Conservation (phyloP, 2,797 vertebrate species). For the Pantherophis alleghaniensis region DNA sequence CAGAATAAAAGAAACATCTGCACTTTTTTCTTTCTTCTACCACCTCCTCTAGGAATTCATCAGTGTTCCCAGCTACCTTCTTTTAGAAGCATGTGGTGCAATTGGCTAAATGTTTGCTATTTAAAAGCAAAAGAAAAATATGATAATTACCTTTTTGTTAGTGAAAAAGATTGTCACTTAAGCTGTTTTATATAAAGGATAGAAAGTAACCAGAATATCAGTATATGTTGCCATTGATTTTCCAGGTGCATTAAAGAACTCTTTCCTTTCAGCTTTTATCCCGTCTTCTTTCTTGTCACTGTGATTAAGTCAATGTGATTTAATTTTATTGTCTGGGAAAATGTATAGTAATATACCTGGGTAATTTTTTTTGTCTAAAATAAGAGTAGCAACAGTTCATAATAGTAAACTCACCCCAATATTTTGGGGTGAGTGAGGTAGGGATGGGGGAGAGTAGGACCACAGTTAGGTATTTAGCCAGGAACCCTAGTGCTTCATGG, state of each 20-base stretch:
- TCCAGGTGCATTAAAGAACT: conserved; percentile 2
- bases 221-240: not conserved
- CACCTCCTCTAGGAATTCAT: not conserved
- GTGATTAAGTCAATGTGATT: not conserved
- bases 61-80: conserved; percentile 28
- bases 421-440: not conserved
- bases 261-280: not conserved
- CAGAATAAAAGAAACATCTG: conserved; percentile 34
- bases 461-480: not conserved
- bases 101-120: conserved; percentile 46
- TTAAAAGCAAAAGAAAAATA: conserved; percentile 52
- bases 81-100: conserved; percentile 39
- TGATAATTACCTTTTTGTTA: conserved; percentile 39
- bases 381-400: not conserved
- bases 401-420: not conserved
- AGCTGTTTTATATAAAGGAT: conserved; percentile 30
- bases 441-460: not conserved
- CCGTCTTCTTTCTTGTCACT: not conserved
- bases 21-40: conserved; percentile 28
- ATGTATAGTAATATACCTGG: not conserved
- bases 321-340: conserved; percentile 31
- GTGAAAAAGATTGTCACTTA: conserved; percentile 23
- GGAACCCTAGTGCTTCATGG: not conserved
- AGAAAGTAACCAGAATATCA: conserved; percentile 22
- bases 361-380: not conserved